Percentiles rank a stretch among this genome's conserved stretches.
Evolutionary conservation across 2,888 invertebrate species (phyloP).

Genomic region (Piscicola geometra): DNA sequence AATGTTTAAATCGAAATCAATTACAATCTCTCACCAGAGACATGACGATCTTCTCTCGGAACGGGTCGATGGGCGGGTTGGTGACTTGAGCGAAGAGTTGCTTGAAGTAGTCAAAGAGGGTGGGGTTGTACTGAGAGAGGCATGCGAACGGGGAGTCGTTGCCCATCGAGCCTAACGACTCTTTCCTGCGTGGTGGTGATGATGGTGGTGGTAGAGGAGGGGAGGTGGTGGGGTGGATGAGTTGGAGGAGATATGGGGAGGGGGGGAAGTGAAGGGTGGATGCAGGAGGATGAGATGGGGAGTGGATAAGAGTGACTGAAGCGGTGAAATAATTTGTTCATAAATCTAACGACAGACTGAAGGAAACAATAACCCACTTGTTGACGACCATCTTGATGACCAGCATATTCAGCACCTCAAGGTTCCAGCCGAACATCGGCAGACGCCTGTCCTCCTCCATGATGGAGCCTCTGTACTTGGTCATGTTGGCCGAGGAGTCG

Average conservation of each 20-base stretch:
- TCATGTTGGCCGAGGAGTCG: slow-evolving; percentile 41
- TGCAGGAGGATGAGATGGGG: too few relatives aligned
- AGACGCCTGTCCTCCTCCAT: slow-evolving; percentile 72
- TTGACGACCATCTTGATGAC: slow-evolving; percentile 92
- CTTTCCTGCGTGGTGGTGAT: slow-evolving; percentile 38
- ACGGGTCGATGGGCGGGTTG: slow-evolving; percentile 98
- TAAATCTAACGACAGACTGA: too few relatives aligned
- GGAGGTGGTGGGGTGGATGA: too few relatives aligned
- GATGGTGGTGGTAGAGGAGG: too few relatives aligned
- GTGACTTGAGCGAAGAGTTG: slow-evolving; percentile 95
- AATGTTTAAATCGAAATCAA: too few relatives aligned
- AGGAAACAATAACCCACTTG: slow-evolving; percentile 72
- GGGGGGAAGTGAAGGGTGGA: too few relatives aligned
- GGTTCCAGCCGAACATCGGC: slow-evolving; percentile 84
- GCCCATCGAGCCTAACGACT: slow-evolving; percentile 82
- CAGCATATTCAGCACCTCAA: slow-evolving; percentile 88
- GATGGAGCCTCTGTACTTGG: slow-evolving; percentile 46
- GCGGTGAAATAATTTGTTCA: too few relatives aligned
- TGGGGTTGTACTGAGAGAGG: slow-evolving; percentile 86
- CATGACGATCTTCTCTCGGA: slow-evolving; percentile 98
- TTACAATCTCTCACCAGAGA: slow-evolving; percentile 65
- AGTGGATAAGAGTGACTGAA: too few relatives aligned
- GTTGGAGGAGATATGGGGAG: too few relatives aligned
- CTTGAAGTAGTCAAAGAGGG: slow-evolving; percentile 95
- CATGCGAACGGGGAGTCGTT: slow-evolving; percentile 97